Conservation (phyloP, 2,888 invertebrate genomes). For the Liopterus haemorrhoidalis region DNA sequence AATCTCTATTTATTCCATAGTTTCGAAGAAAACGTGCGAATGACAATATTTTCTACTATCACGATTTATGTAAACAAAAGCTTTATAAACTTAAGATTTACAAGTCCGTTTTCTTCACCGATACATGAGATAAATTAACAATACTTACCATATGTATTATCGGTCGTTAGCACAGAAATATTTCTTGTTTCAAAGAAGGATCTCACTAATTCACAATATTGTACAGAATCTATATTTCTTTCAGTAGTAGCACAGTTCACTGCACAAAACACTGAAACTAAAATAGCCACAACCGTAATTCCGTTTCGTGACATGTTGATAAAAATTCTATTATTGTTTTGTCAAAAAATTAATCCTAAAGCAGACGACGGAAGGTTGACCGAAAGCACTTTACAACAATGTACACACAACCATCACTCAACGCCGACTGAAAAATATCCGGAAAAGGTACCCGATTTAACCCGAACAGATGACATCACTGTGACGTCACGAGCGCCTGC, state of each 20-base stretch:
- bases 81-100: too few species aligned
- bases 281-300: background rate
- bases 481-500: background rate
- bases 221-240: slow-evolving; percentile 12
- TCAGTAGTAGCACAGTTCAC: slow-evolving; percentile 11
- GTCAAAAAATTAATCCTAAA: slow-evolving; percentile 10
- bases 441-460: background rate
- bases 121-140: background rate
- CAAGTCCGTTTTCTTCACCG: background rate
- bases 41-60: too few species aligned
- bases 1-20: too few species aligned
- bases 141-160: slow-evolving; percentile 12
- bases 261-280: slow-evolving; percentile 12
- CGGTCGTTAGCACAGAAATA: slow-evolving; percentile 27
- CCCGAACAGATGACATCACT: background rate
- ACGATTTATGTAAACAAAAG: too few species aligned
- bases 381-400: slow-evolving; percentile 5
- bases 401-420: slow-evolving; percentile 10
- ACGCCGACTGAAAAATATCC: slow-evolving; percentile 7
- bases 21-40: too few species aligned
- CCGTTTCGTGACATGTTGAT: background rate
- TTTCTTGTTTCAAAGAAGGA: slow-evolving; percentile 36
- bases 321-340: background rate
- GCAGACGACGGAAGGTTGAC: slow-evolving; percentile 2
- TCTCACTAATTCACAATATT: slow-evolving; percentile 33